Percentiles rank a stretch among this genome's conserved stretches.
Conservation (phyloP, 2,797 vertebrate genomes). For the Pteropus rufus region DNA sequence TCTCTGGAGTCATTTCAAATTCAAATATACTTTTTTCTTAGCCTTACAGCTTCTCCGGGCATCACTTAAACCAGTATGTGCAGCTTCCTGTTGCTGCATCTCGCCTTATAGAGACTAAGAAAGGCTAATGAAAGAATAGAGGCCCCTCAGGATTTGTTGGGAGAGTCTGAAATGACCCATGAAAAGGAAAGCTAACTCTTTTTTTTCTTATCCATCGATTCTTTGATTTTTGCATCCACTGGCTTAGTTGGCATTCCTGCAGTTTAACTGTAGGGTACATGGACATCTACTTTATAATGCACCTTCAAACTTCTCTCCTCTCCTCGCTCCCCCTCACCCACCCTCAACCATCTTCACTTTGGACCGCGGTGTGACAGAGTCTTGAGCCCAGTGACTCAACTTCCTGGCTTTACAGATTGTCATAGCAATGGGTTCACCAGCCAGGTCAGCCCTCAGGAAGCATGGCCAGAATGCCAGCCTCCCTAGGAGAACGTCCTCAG, state of each 20-base stretch:
- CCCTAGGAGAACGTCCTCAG: neutral
- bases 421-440: neutral
- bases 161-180: neutral
- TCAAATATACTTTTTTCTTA: slow-evolving; percentile 30
- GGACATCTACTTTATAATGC: neutral
- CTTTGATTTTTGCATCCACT: neutral
- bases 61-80: neutral
- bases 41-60: neutral
- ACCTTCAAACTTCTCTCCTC: neutral
- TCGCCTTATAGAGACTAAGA: neutral
- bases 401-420: slow-evolving; percentile 35
- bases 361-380: neutral
- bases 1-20: slow-evolving; percentile 43
- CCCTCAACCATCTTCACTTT: neutral
- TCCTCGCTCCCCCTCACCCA: neutral
- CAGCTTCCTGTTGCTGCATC: neutral
- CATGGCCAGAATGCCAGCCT: neutral
- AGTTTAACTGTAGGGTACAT: neutral
- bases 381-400: slow-evolving; percentile 13
- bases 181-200: neutral
- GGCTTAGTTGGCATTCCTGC: neutral
- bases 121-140: neutral
- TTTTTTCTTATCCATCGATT: neutral
- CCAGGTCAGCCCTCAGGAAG: neutral
- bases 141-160: neutral